These are phyloP conservation scores for Tupaia chinensis DNA, from an alignment of 2,113 vertebrate species.

Conservation along the genomic window DNA sequence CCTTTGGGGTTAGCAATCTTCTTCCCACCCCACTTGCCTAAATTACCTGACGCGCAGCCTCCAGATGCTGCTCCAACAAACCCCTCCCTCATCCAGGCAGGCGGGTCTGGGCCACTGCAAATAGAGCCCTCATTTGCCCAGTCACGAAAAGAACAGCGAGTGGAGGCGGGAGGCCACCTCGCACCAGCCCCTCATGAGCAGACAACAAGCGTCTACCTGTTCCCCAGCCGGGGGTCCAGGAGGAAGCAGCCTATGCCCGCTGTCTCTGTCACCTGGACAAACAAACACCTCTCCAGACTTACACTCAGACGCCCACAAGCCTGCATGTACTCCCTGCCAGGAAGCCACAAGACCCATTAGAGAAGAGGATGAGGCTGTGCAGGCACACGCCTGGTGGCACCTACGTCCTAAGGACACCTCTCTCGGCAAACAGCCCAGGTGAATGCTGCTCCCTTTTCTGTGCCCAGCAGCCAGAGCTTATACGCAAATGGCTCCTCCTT, in stretches of 20 bases:
- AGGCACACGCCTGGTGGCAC: background rate
- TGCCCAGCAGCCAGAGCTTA: background rate
- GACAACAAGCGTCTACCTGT: background rate
- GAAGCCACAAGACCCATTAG: background rate
- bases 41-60: background rate
- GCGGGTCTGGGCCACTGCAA: background rate
- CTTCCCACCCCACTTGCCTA: background rate
- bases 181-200: background rate
- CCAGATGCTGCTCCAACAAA: background rate
- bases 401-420: background rate
- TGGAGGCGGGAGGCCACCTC: background rate
- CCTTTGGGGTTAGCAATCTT: background rate
- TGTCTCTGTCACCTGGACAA: background rate
- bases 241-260: background rate
- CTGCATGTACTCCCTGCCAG: background rate
- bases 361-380: background rate
- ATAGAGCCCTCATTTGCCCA: background rate
- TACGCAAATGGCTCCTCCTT: background rate
- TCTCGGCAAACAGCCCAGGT: background rate
- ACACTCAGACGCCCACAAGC: background rate
- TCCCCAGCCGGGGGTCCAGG: background rate
- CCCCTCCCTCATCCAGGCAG: background rate
- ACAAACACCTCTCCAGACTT: conserved; percentile 4
- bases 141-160: background rate
- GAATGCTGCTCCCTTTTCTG: rapidly evolving